Evolutionary conservation across 2,113 vertebrate species (phyloP), one percentile per base, ranked within the genome.

Genomic region (Pelmatolapia mariae): DNA sequence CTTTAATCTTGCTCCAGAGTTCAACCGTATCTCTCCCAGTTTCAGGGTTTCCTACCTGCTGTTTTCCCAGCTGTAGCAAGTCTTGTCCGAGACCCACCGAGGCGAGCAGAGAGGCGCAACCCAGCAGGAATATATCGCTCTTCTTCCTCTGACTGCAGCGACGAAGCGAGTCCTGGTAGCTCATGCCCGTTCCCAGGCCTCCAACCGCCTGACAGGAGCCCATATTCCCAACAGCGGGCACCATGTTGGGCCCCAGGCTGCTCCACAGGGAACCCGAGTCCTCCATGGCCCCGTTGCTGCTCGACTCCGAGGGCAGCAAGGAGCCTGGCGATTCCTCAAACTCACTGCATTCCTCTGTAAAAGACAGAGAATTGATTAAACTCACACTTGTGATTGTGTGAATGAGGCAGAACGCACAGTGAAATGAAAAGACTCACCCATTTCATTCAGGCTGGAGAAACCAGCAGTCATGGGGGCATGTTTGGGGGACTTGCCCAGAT

Each of bases 401-500:
- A 61, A 3, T 15, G 19, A 71, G 10, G 11, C 4, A 59, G 7
- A 36, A 19, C 7, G 13, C 3, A 16, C 5, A 53, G 45, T 33
- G 4, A 84, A 24, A 61, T 53, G 8, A 3, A 6, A 57, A 87
- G 24, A 53, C 92, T 97, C 95, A 98, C 98, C 98, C 98, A 98
- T 98, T 89, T 98, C 98, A 6, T 97, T 98, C 85, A 98, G 97
- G 94, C 97, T 98, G 92, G 97, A 96, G 57, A 98, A 98, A 52
- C 97, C 98, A 1, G 95, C 96, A 2, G 95, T 96, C 81, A 98
- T 97, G 6, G 98, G 97, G 1, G 94, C 95, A 66, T 98, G 98
- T 91, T 98, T 98, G 61, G 98, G 98, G 13, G 98, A 98, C 82
- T 98, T 98, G 56, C 98, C 98, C 85, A 98, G 92, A 92, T 98